A percentile compares a stretch with the other conserved stretches of the same genome.
phyloP scores from a whole-genome alignment of 2,888 invertebrate species.

The Trachelus iudaicus region DNA sequence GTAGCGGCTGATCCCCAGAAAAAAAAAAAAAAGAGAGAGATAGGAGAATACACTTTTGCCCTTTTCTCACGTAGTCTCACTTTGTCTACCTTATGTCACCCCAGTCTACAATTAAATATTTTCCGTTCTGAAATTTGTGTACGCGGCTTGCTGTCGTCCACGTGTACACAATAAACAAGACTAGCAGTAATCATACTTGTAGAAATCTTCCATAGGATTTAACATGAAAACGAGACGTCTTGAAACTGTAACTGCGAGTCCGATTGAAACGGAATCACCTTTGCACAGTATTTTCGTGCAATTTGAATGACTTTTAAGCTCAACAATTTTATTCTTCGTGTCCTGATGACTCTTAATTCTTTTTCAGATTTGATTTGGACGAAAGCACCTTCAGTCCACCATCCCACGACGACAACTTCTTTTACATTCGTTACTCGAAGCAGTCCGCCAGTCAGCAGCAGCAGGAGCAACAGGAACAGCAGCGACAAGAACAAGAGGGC shows the following conservation, averaged over 20 bases:
- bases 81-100: neutral
- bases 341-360: neutral
- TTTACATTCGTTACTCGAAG: slow-evolving; percentile 72
- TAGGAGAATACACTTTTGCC: neutral
- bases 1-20: neutral
- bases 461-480: slow-evolving; percentile 30
- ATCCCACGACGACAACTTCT: slow-evolving; percentile 79
- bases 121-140: neutral
- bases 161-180: neutral
- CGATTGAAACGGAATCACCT: neutral
- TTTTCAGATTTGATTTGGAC: slow-evolving; percentile 70
- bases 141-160: neutral
- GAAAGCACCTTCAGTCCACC: slow-evolving; percentile 76
- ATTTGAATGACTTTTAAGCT: neutral
- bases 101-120: neutral
- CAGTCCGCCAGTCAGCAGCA: slow-evolving; percentile 22
- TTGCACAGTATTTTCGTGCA: neutral
- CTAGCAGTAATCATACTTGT: neutral
- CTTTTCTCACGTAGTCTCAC: neutral
- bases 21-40: neutral
- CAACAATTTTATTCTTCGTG: neutral
- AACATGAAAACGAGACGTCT: neutral
- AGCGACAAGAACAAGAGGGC: slow-evolving; percentile 30
- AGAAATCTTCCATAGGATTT: neutral
- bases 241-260: no score